A percentile compares a stretch with the other conserved stretches of the same genome.
Conservation (phyloP, 2,797 vertebrate genomes). For the Scomberomorus guttatus region DNA sequence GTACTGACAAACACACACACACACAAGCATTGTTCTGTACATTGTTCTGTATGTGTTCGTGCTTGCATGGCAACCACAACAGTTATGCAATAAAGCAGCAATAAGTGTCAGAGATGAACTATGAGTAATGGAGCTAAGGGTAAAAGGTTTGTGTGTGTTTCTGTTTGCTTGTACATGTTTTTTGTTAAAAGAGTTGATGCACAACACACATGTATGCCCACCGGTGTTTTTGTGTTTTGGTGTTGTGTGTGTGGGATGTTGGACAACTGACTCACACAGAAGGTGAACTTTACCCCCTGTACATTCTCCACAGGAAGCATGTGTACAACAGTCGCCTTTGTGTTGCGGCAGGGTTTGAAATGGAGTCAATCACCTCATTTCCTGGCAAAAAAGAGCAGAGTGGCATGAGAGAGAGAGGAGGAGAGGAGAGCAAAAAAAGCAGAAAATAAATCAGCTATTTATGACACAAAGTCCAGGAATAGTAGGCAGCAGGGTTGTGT, state of each 20-base stretch:
- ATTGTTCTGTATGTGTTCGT: slow-evolving; percentile 57
- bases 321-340: slow-evolving; percentile 67
- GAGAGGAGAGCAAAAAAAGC: slow-evolving; percentile 9
- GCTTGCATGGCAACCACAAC: slow-evolving; percentile 52
- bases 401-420: slow-evolving; percentile 24
- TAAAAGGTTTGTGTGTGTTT: slow-evolving; percentile 34
- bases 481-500: slow-evolving; percentile 49
- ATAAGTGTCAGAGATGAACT: slow-evolving; percentile 34
- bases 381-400: slow-evolving; percentile 55
- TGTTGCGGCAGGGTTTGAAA: slow-evolving; percentile 64
- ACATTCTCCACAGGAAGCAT: slow-evolving; percentile 68
- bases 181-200: not conserved
- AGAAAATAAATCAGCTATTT: slow-evolving; percentile 20
- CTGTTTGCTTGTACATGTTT: not conserved
- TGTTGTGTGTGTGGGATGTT: slow-evolving; percentile 40
- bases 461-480: slow-evolving; percentile 40
- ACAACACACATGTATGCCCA: slow-evolving; percentile 12
- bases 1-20: slow-evolving; percentile 29
- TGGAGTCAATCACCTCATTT: slow-evolving; percentile 72
- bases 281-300: slow-evolving; percentile 65
- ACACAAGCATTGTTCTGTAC: slow-evolving; percentile 45
- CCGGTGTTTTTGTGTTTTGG: not conserved
- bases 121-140: slow-evolving; percentile 31
- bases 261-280: slow-evolving; percentile 53
- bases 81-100: slow-evolving; percentile 50